Conservation (phyloP, 2,888 invertebrate genomes). For the Gibbula magus region DNA sequence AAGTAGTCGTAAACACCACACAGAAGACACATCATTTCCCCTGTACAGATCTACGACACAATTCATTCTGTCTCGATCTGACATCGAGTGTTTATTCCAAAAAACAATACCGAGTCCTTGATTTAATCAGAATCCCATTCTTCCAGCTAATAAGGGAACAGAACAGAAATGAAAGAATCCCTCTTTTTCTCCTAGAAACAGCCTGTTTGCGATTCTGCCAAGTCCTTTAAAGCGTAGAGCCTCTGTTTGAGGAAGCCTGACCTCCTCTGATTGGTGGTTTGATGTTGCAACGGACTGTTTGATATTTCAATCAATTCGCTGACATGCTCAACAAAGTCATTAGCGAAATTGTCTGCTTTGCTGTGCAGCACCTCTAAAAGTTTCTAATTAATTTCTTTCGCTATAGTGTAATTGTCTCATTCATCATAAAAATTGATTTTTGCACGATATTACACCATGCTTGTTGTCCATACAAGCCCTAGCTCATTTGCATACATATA, state of each 20-base stretch:
- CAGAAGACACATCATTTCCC: no score
- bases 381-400: constrained; percentile 7
- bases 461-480: background rate
- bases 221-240: no score
- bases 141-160: no score
- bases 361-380: background rate
- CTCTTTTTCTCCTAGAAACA: no score
- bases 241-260: background rate
- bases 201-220: no score
- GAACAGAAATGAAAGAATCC: no score
- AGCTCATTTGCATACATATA: background rate
- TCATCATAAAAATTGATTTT: constrained; percentile 15
- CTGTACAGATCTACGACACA: no score
- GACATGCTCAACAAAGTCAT: constrained; percentile 8
- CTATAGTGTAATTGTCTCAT: background rate
- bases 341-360: background rate
- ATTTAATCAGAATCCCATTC: no score
- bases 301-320: constrained; percentile 5
- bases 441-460: background rate
- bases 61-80: no score
- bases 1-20: no score
- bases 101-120: no score
- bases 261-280: background rate
- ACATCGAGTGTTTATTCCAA: no score
- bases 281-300: constrained; percentile 1